Evolutionary conservation across 2,797 vertebrate species (phyloP).

Genomic region (Diglossa cyanea): DNA sequence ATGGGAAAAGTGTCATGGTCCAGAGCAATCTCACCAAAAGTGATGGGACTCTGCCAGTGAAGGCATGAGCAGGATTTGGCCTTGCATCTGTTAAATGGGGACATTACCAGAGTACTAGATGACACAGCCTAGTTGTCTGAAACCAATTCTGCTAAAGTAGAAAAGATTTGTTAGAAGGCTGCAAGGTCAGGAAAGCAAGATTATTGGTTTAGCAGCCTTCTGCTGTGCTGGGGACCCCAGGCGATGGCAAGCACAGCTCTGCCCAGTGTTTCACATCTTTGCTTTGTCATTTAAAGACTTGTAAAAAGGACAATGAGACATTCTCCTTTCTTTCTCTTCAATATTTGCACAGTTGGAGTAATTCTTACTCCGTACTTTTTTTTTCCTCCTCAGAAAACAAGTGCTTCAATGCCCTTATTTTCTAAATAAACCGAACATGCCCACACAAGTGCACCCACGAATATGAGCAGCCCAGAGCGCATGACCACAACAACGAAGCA

Average conservation of each 20-base stretch:
- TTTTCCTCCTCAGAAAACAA: constrained; percentile 35
- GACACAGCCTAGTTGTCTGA: neutral
- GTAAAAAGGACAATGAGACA: constrained; percentile 14
- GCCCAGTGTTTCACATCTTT: neutral
- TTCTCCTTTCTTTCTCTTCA: constrained; percentile 35
- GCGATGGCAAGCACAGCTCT: neutral
- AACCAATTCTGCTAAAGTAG: constrained; percentile 35
- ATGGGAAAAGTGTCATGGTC: neutral
- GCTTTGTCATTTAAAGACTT: constrained; percentile 45
- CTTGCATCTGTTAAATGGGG: constrained; percentile 1
- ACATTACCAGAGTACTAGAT: constrained; percentile 26
- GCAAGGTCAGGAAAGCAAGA: constrained; percentile 33
- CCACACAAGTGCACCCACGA: constrained; percentile 64
- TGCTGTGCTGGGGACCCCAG: neutral
- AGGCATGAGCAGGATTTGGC: constrained; percentile 11
- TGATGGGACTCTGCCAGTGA: neutral
- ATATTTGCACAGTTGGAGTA: constrained; percentile 53
- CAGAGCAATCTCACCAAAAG: neutral
- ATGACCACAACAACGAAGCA: constrained; percentile 57
- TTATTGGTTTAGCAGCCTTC: constrained; percentile 52
- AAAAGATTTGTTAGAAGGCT: constrained; percentile 46
- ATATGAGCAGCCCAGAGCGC: constrained; percentile 36
- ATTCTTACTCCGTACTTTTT: constrained; percentile 18
- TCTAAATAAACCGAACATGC: constrained; percentile 67
- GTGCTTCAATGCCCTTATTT: constrained; percentile 65